These are phyloP conservation scores for Trissoscelio sp. DNA, from an alignment of 2,888 invertebrate genomes.

Conservation along the genomic window DNA sequence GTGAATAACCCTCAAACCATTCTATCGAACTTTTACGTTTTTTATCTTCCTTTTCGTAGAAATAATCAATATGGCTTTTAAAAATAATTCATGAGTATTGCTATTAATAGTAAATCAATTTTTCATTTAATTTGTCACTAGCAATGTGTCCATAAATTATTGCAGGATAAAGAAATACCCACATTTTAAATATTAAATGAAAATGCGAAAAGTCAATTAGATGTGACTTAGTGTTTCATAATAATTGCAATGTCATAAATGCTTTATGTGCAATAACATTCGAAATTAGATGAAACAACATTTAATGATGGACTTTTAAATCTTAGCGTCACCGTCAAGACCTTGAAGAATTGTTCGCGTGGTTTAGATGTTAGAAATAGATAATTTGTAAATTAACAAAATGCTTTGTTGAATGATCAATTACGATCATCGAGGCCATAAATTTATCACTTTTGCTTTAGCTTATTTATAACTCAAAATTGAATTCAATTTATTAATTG, in stretches of 20 bases:
- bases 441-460: background rate
- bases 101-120: too few species aligned
- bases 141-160: too few species aligned
- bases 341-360: conserved; percentile 27
- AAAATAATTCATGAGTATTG: too few species aligned
- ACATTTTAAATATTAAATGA: background rate
- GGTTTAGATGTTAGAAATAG: conserved; percentile 14
- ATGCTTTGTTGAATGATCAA: background rate
- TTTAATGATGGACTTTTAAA: conserved; percentile 37
- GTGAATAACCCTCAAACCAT: background rate
- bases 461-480: background rate
- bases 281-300: conserved; percentile 45
- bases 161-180: too few species aligned
- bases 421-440: background rate
- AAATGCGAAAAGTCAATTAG: background rate
- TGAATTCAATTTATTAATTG: too few species aligned
- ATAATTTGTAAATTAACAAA: conserved; percentile 25
- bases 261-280: conserved; percentile 40
- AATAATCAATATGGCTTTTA: background rate
- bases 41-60: background rate
- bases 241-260: conserved; percentile 41
- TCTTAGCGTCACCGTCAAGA: conserved; percentile 14
- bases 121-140: too few species aligned
- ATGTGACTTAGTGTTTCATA: conserved; percentile 20
- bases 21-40: background rate